Base-by-base conservation (phyloP, 2,888 invertebrate genomes). In the Papilio elwesi region DNA sequence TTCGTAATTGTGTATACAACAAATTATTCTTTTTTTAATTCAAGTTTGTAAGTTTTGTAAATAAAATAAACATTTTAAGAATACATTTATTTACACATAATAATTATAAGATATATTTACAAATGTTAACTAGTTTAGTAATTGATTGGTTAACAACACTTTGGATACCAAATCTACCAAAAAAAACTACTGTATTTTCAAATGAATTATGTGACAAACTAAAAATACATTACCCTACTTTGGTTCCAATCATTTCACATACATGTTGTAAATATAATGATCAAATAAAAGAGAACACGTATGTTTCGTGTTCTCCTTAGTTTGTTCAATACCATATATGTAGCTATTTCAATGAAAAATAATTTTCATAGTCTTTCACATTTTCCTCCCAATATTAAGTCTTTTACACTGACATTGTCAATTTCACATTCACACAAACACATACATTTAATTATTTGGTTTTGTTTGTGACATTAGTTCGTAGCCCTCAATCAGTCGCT, bases 251-350 rank as follows among this genome's bases (percentile, higher is more conserved):
- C 79, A 77, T 43, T 63, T 53, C 43, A 69, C 49, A 16, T 65
- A 8, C 15, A 57, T 38, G 9, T 59, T 38, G 9, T 59, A 67
- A 64, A 66, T 73, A 73, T 55, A 26, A 72, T 57, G 84, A 81
- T 87, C 87, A 90, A 89, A 90, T 86, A 86, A 86, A 89, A 86
- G 88, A 87, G 85, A 85, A 82, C 82, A 86, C 82, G 77, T 74
- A 26, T 16, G 64, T 70, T 73, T 70, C 64, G 80, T 81, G 80
- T 83, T 85, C 85, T 90, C 87, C 81, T 82, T 87, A 88, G 85
- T 87, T 90, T 88, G 87, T 81, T 84, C 83, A 63, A 71, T 71
- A 51, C 52, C 76, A 55, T 66, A 43, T 70, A 71, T 74, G 74
- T 73, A 13, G 15, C 53, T 68, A 64, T 6, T 38, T 16, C 59